phyloP scores from a whole-genome alignment of 1,140 invertebrate genomes.

The Apis cerana region DNA sequence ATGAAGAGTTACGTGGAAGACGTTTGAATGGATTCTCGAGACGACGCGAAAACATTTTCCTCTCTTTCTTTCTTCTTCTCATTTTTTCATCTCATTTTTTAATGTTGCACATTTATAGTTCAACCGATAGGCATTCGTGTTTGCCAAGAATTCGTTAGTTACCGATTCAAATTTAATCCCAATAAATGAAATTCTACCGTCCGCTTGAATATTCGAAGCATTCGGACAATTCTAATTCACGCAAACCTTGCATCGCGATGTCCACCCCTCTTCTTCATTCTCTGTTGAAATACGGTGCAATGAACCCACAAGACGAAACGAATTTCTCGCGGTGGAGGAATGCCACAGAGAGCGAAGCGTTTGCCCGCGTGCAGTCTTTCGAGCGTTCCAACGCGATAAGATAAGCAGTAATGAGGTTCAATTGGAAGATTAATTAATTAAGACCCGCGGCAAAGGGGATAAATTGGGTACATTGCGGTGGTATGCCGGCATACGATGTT shows the following conservation, averaged over 20 bases:
- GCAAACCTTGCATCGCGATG: not conserved
- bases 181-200: too few species aligned
- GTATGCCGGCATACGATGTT: constrained; percentile 48
- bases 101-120: too few species aligned
- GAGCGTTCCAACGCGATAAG: constrained; percentile 61
- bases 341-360: constrained; percentile 24
- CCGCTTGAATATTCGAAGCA: too few species aligned
- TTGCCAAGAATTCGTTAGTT: too few species aligned
- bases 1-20: not conserved
- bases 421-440: constrained; percentile 75
- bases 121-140: too few species aligned
- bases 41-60: not conserved
- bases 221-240: not conserved
- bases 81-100: too few species aligned
- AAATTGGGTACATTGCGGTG: constrained; percentile 70
- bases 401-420: constrained; percentile 71
- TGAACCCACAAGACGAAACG: constrained; percentile 60
- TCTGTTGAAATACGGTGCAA: constrained; percentile 51
- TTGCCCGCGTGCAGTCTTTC: constrained; percentile 27
- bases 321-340: constrained; percentile 62
- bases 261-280: constrained; percentile 8
- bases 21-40: not conserved
- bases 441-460: constrained; percentile 62
- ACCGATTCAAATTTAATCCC: too few species aligned
- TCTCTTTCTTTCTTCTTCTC: not conserved